These are phyloP conservation scores for Zygothrica quintamaculata DNA, from an alignment of 2,888 invertebrate species.

Conservation along the genomic window DNA sequence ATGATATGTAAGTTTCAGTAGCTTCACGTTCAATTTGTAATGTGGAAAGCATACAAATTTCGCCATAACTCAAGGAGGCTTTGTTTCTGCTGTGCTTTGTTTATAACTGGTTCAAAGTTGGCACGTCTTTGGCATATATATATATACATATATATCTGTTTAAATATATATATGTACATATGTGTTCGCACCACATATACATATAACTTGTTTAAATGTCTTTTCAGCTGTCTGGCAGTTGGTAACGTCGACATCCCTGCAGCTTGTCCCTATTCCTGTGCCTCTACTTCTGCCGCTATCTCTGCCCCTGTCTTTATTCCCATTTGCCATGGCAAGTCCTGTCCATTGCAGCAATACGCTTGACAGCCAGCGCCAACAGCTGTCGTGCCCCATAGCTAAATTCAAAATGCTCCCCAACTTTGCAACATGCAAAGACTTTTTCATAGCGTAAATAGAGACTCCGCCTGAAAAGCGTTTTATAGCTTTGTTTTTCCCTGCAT, in stretches of 20 bases:
- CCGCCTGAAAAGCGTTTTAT: conserved; percentile 37
- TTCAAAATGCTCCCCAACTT: conserved; percentile 38
- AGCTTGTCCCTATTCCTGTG: conserved; percentile 10
- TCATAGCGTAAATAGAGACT: no score
- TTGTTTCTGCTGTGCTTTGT: conserved; percentile 55
- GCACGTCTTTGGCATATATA: conserved; percentile 75
- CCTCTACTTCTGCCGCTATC: conserved; percentile 18
- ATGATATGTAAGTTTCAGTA: conserved; percentile 45
- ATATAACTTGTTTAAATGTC: conserved; percentile 68
- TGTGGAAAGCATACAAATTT: conserved; percentile 71
- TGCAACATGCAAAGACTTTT: conserved; percentile 26
- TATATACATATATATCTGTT: conserved; percentile 55
- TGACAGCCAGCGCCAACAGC: conserved; percentile 67
- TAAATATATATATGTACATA: conserved; percentile 23
- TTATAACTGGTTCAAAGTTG: conserved; percentile 76
- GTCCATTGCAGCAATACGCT: conserved; percentile 35
- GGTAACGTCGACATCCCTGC: conserved; percentile 21
- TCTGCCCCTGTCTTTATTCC: conserved; percentile 31
- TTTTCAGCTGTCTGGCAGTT: conserved; percentile 64
- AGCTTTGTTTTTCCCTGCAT: conserved; percentile 49
- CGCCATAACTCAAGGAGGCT: conserved; percentile 55
- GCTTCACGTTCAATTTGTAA: conserved; percentile 45
- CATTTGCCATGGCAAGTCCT: conserved; percentile 48
- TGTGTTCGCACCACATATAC: conserved; percentile 8
- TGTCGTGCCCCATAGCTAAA: conserved; percentile 62